Evolutionary conservation across 2,797 vertebrate genomes (phyloP).

Genomic region (Avahi laniger): DNA sequence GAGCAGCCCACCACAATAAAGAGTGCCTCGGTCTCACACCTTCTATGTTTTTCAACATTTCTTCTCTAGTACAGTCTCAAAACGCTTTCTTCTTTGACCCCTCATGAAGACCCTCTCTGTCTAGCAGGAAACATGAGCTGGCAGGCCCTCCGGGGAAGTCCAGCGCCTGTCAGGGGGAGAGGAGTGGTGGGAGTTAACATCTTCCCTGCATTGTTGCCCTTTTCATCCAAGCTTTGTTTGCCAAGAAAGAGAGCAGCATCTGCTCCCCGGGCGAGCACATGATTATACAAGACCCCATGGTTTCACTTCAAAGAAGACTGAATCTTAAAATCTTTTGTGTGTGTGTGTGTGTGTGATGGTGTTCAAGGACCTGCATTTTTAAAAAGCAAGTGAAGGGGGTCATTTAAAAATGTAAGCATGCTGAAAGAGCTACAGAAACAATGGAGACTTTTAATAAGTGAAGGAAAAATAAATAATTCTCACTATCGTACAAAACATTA

Average conservation of each 20-base stretch:
- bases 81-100: slow-evolving; percentile 10
- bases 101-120: neutral
- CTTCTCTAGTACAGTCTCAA: neutral
- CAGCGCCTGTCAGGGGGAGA: neutral
- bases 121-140: neutral
- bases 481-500: neutral
- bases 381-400: neutral
- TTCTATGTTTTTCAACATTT: neutral
- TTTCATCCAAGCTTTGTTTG: slow-evolving; percentile 72
- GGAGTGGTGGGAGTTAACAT: slow-evolving; percentile 45
- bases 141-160: neutral
- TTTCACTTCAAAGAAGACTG: slow-evolving; percentile 73
- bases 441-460: neutral
- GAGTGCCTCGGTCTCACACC: neutral
- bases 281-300: slow-evolving; percentile 75
- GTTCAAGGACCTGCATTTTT: slow-evolving; percentile 36
- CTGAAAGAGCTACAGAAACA: slow-evolving; percentile 40
- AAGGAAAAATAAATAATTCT: neutral
- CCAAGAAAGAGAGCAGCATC: slow-evolving; percentile 37
- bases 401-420: neutral
- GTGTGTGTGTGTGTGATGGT: neutral
- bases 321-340: slow-evolving; percentile 67
- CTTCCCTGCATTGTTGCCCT: slow-evolving; percentile 58
- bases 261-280: slow-evolving; percentile 63
- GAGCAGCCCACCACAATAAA: neutral